Conservation (phyloP, 2,113 vertebrate genomes). For the Caracal caracal region DNA sequence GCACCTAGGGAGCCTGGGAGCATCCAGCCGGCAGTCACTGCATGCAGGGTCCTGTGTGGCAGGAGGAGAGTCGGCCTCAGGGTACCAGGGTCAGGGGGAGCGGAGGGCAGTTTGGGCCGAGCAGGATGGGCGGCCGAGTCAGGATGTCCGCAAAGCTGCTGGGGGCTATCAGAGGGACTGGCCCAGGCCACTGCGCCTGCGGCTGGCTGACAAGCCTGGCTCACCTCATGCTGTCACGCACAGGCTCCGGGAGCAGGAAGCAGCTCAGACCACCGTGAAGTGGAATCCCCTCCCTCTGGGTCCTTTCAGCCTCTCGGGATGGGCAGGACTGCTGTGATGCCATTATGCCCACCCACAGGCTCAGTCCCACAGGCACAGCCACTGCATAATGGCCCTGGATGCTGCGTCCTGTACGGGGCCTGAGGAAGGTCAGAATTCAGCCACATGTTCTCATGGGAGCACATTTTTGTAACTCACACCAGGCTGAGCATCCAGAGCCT, state of each 20-base stretch:
- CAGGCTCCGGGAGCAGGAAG: background rate
- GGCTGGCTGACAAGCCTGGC: background rate
- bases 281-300: rapidly evolving
- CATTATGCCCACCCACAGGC: background rate
- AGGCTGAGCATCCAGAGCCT: background rate
- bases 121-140: background rate
- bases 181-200: background rate
- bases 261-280: background rate
- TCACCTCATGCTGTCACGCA: background rate
- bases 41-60: rapidly evolving
- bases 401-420: background rate
- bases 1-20: background rate
- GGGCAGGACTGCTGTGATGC: rapidly evolving
- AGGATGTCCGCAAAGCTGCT: rapidly evolving
- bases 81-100: rapidly evolving
- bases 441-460: background rate
- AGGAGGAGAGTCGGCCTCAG: background rate
- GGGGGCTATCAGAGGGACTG: background rate
- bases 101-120: background rate
- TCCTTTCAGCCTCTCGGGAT: background rate
- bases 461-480: background rate
- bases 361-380: background rate
- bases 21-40: background rate
- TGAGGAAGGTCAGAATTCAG: background rate
- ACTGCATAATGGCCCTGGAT: background rate